A percentile compares a stretch with the other conserved stretches of the same genome.
Conservation (phyloP, 2,888 invertebrate species). For the Perizoma flavofasciatum region DNA sequence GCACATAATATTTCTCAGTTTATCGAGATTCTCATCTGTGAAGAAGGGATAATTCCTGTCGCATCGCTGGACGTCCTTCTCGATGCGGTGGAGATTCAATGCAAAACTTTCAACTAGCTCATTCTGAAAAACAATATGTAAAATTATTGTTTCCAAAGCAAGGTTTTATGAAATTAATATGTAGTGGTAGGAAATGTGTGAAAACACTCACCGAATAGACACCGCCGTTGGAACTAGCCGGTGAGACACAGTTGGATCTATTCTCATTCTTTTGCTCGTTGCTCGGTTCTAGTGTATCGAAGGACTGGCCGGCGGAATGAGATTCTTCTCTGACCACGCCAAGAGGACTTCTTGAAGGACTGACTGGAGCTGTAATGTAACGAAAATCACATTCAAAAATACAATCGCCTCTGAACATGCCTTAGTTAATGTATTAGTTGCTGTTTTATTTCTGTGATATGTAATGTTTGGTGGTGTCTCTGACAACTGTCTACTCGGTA, state of each 20-base stretch:
- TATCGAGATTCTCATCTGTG: slow-evolving; percentile 94
- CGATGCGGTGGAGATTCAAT: slow-evolving; percentile 95
- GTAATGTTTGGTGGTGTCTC: too few species aligned
- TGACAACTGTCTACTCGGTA: too few species aligned
- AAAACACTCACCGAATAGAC: slow-evolving; percentile 89
- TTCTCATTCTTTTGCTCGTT: slow-evolving; percentile 68
- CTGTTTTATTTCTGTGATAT: too few species aligned
- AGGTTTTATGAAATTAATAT: too few species aligned
- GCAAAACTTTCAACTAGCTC: slow-evolving; percentile 94
- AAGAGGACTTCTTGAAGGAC: slow-evolving; percentile 77
- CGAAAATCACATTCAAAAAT: not conserved
- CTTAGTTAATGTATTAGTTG: too few species aligned
- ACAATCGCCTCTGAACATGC: not conserved
- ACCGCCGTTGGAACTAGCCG: slow-evolving; percentile 96
- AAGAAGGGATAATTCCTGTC: slow-evolving; percentile 98
- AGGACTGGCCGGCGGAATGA: slow-evolving; percentile 73
- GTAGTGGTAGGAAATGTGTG: too few species aligned
- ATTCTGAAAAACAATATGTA: slow-evolving; percentile 87
- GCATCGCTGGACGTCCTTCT: slow-evolving; percentile 98
- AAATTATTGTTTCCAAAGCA: slow-evolving; percentile 1
- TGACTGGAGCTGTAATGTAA: slow-evolving; percentile 68
- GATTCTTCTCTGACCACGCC: slow-evolving; percentile 86
- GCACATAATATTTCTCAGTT: slow-evolving; percentile 97
- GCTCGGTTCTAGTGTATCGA: slow-evolving; percentile 77
- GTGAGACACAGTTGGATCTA: slow-evolving; percentile 90